Conservation (phyloP, 2,888 invertebrate species). For the Scrobipalpa costella region DNA sequence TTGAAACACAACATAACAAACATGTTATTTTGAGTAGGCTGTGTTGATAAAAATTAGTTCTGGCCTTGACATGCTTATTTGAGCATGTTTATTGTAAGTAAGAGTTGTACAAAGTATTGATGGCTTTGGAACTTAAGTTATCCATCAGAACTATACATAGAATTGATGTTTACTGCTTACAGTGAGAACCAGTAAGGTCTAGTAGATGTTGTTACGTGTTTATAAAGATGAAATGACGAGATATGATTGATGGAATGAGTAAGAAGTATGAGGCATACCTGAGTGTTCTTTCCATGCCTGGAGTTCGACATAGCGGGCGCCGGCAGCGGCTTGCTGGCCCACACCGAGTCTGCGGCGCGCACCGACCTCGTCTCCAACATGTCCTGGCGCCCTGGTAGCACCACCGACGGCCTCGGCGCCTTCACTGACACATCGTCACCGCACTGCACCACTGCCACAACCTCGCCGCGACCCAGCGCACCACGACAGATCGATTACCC, state of each 20-base stretch:
- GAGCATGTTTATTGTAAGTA: background rate
- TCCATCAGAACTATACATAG: background rate
- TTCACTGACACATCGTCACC: slow-evolving; percentile 63
- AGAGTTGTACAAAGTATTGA: slow-evolving; percentile 1
- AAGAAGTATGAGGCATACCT: slow-evolving; percentile 53
- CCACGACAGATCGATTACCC: slow-evolving; percentile 40
- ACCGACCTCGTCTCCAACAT: slow-evolving; percentile 88
- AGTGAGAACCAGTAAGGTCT: background rate
- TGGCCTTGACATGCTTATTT: slow-evolving; percentile 7
- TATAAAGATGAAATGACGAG: background rate
- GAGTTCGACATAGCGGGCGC: slow-evolving; percentile 79
- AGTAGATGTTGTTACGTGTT: background rate
- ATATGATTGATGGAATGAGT: background rate
- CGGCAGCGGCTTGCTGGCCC: slow-evolving; percentile 83
- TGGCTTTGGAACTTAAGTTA: background rate
- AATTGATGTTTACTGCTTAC: background rate
- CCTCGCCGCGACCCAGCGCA: slow-evolving; percentile 37
- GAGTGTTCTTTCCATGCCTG: slow-evolving; percentile 86
- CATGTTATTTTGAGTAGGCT: background rate
- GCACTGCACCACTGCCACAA: slow-evolving; percentile 35
- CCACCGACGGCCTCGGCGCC: slow-evolving; percentile 41
- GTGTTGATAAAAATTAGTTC: slow-evolving; percentile 2
- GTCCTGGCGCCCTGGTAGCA: slow-evolving; percentile 66
- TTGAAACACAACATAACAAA: background rate
- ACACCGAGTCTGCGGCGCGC: slow-evolving; percentile 87